Evolutionary conservation across 2,797 vertebrate genomes (phyloP).

Genomic region (Astyanax mexicanus): DNA sequence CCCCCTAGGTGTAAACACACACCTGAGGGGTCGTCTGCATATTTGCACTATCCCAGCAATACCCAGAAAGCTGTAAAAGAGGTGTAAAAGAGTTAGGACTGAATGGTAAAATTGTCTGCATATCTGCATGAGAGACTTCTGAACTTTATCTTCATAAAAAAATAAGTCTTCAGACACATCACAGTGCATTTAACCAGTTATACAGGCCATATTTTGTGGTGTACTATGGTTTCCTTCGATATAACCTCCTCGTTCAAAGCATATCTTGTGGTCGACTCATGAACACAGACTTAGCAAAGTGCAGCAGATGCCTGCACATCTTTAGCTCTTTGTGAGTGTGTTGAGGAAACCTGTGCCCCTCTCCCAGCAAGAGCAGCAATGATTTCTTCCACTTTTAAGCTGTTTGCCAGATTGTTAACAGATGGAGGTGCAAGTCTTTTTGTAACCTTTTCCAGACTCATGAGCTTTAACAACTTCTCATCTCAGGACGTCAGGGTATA

Average conservation of each 20-base stretch:
- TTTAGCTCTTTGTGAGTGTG: neutral
- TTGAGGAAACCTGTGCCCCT: neutral
- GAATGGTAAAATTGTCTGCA: too few species aligned
- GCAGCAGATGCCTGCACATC: neutral
- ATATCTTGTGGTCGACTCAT: neutral
- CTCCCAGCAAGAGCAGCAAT: too few species aligned
- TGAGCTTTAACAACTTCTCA: neutral
- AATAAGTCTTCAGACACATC: too few species aligned
- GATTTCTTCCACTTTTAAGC: neutral
- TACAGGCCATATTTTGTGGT: neutral
- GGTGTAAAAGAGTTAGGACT: too few species aligned
- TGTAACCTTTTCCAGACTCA: neutral
- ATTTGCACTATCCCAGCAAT: too few species aligned
- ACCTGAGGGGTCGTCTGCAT: too few species aligned
- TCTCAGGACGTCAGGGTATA: too few species aligned
- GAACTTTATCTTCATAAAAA: too few species aligned
- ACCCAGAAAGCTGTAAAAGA: too few species aligned
- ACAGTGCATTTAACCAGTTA: neutral
- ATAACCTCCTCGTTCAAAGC: neutral
- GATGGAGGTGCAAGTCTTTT: neutral
- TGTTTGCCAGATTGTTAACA: neutral
- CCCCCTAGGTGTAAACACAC: too few species aligned
- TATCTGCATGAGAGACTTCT: too few species aligned
- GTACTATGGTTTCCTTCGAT: neutral
- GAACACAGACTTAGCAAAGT: conserved; percentile 1